Evolutionary conservation across 1,140 invertebrate species (phyloP).

Genomic region (Leptinotarsa lineolata): DNA sequence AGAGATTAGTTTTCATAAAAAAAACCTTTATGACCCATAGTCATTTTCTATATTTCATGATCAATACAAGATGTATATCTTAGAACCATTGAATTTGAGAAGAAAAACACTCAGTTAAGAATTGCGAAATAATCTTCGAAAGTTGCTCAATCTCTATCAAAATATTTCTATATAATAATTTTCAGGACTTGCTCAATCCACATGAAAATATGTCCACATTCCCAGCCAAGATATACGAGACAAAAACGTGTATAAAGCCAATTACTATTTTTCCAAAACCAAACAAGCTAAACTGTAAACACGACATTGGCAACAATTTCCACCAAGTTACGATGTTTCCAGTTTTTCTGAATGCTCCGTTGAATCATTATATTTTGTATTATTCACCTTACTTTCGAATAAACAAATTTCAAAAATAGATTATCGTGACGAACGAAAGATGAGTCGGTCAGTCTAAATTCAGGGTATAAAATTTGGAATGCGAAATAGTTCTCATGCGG

Average conservation of each 20-base stretch:
- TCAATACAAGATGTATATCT: no score
- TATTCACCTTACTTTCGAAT: constrained; percentile 12
- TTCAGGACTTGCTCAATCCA: background rate
- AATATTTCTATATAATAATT: no score
- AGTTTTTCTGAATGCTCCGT: background rate
- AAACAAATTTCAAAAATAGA: constrained; percentile 16
- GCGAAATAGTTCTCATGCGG: background rate
- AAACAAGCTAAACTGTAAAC: constrained; percentile 13
- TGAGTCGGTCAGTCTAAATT: constrained; percentile 21
- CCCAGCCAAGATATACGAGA: background rate
- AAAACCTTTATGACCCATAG: no score
- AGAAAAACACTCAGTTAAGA: no score
- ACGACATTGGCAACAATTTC: constrained; percentile 18
- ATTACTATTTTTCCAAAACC: background rate
- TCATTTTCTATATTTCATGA: no score
- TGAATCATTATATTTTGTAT: background rate
- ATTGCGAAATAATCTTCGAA: no score
- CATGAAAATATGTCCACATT: background rate
- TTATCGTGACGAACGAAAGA: constrained; percentile 19
- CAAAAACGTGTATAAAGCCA: background rate
- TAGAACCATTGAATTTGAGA: no score
- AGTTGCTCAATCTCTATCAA: no score
- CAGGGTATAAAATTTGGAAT: constrained; percentile 19
- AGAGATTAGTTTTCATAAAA: no score
- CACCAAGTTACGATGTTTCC: constrained; percentile 14